These are phyloP conservation scores for Amblyraja radiata DNA, from an alignment of 2,797 vertebrate species.

Conservation along the genomic window DNA sequence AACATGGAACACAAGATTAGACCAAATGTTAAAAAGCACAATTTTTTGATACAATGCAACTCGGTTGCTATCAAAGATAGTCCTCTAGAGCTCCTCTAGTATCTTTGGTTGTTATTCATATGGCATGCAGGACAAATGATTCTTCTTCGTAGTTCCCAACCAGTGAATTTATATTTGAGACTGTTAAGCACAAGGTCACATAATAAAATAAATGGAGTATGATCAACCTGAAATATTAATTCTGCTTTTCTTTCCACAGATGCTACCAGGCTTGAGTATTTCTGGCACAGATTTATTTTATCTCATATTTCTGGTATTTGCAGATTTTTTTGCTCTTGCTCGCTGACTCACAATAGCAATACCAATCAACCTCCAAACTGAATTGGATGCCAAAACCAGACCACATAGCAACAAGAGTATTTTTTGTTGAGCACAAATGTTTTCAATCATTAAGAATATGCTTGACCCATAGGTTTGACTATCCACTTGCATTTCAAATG, in stretches of 20 bases:
- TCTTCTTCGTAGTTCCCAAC: neutral
- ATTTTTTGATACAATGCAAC: neutral
- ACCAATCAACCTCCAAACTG: neutral
- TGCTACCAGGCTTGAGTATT: too few relatives aligned
- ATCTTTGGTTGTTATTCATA: neutral
- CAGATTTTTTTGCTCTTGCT: too few relatives aligned
- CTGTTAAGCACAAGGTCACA: neutral
- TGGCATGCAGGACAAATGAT: neutral
- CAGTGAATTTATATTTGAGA: neutral
- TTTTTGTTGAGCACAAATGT: neutral
- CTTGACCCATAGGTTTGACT: too few relatives aligned
- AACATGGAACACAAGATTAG: neutral
- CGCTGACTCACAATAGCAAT: neutral
- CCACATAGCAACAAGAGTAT: neutral
- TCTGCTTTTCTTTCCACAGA: too few relatives aligned
- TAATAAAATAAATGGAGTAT: neutral
- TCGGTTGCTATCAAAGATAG: neutral
- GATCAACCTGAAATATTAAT: too few relatives aligned
- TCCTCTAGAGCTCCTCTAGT: too few relatives aligned
- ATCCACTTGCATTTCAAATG: too few relatives aligned
- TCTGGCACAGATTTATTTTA: too few relatives aligned
- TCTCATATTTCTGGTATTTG: too few relatives aligned
- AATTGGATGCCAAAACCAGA: neutral
- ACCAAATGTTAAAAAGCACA: neutral
- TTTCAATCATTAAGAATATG: neutral